Percentiles rank a stretch among this genome's conserved stretches.
These are phyloP conservation scores for Argynnis bischoffii DNA, from an alignment of 2,888 invertebrate genomes.

Conservation along the genomic window DNA sequence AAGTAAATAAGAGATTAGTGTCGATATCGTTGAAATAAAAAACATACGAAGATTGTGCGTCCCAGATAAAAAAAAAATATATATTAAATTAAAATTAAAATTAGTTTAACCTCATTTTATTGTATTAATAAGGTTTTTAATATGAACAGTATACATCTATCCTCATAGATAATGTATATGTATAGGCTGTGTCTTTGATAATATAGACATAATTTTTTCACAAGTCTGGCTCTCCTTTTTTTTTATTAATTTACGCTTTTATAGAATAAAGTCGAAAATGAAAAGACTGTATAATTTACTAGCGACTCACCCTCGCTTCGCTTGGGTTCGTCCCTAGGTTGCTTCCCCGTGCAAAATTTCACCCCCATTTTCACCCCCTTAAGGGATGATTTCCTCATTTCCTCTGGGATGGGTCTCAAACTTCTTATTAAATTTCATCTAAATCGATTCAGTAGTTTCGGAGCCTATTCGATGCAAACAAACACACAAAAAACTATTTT, in stretches of 20 bases:
- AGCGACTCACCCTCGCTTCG: no score
- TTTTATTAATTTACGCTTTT: neutral
- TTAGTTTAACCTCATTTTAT: neutral
- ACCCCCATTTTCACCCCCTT: no score
- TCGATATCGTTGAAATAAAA: constrained; percentile 22
- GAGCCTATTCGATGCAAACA: no score
- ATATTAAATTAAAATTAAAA: neutral
- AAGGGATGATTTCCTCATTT: no score
- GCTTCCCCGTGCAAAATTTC: no score
- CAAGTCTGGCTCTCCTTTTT: constrained; percentile 24
- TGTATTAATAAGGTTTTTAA: neutral
- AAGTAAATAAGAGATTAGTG: constrained; percentile 33
- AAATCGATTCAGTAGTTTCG: no score
- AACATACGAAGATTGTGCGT: constrained; percentile 18
- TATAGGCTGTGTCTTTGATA: constrained; percentile 42
- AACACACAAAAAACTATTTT: no score
- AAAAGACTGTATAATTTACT: no score
- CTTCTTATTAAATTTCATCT: no score
- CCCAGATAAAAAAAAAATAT: constrained; percentile 1
- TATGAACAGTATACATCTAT: constrained; percentile 26
- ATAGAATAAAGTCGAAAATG: constrained; percentile 3
- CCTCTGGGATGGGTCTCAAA: no score
- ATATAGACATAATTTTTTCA: constrained; percentile 30
- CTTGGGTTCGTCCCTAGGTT: no score
- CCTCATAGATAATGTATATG: constrained; percentile 20